Percentiles rank a stretch among this genome's conserved stretches.
Evolutionary conservation across 1,140 invertebrate genomes (phyloP).

Genomic region (Ooceraea biroi): DNA sequence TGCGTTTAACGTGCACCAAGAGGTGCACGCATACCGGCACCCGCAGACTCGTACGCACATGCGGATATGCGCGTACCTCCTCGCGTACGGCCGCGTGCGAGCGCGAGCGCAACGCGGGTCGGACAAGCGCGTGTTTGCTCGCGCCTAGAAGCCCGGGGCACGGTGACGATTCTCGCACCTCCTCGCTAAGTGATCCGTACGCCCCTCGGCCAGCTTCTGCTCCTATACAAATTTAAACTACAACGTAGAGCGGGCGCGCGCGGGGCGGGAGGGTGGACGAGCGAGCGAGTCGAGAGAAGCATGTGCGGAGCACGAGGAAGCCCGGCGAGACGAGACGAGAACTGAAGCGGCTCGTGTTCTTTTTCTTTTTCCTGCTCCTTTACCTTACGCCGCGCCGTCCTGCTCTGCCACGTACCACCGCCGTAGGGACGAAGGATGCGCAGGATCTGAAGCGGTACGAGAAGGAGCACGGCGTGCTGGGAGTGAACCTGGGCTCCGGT

Average conservation of each 20-base stretch:
- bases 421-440: slow-evolving; percentile 82
- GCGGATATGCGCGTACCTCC: background rate
- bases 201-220: slow-evolving; percentile 84
- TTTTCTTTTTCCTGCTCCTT: slow-evolving; percentile 59
- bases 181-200: slow-evolving; percentile 83
- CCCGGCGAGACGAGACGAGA: slow-evolving; percentile 57
- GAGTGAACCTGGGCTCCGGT: slow-evolving; percentile 83
- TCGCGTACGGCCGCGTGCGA: slow-evolving; percentile 56
- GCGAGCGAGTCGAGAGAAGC: slow-evolving; percentile 18
- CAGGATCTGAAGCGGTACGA: slow-evolving; percentile 85
- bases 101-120: slow-evolving; percentile 23
- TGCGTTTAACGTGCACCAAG: background rate
- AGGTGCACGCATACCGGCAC: background rate
- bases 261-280: slow-evolving; percentile 50
- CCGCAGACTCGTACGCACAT: background rate
- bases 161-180: slow-evolving; percentile 86
- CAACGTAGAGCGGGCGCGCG: slow-evolving; percentile 67
- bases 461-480: slow-evolving; percentile 85
- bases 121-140: slow-evolving; percentile 78
- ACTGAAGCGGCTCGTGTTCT: slow-evolving; percentile 67
- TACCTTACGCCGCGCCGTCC: background rate
- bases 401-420: slow-evolving; percentile 38
- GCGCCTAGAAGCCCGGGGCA: slow-evolving; percentile 83
- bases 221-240: slow-evolving; percentile 86
- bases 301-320: slow-evolving; percentile 51